Conservation (phyloP, 2,113 vertebrate genomes). For the Tiliqua scincoides region DNA sequence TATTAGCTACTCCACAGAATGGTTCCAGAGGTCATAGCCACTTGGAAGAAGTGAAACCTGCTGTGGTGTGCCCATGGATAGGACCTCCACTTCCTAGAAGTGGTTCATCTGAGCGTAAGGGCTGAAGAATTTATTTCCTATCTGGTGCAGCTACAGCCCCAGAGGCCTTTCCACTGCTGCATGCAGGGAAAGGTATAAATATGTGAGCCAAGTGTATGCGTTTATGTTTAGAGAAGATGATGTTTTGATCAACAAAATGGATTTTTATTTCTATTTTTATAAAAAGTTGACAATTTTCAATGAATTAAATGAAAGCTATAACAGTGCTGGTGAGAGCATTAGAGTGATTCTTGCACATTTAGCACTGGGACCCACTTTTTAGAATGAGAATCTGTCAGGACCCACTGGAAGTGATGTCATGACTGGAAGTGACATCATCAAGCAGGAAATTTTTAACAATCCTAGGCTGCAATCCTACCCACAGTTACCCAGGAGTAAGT, state of each 20-base stretch:
- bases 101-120: background rate
- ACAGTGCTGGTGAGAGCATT: background rate
- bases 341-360: too few relatives aligned
- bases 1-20: background rate
- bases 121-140: background rate
- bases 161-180: background rate
- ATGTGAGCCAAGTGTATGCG: background rate
- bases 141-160: background rate
- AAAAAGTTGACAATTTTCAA: too few relatives aligned
- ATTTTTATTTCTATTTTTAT: background rate
- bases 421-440: too few relatives aligned
- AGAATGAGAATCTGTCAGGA: too few relatives aligned
- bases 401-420: too few relatives aligned
- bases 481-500: too few relatives aligned
- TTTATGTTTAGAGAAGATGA: background rate
- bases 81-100: background rate
- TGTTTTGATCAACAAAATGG: slow-evolving; percentile 5
- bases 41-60: background rate
- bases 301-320: background rate
- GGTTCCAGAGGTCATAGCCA: too few relatives aligned
- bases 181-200: background rate
- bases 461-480: too few relatives aligned
- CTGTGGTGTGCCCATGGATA: background rate
- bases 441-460: too few relatives aligned
- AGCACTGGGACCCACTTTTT: too few relatives aligned